Percentiles rank a stretch among this genome's conserved stretches.
Evolutionary conservation across 2,797 vertebrate species (phyloP).

Genomic region (Helicolenus hilgendorfi): DNA sequence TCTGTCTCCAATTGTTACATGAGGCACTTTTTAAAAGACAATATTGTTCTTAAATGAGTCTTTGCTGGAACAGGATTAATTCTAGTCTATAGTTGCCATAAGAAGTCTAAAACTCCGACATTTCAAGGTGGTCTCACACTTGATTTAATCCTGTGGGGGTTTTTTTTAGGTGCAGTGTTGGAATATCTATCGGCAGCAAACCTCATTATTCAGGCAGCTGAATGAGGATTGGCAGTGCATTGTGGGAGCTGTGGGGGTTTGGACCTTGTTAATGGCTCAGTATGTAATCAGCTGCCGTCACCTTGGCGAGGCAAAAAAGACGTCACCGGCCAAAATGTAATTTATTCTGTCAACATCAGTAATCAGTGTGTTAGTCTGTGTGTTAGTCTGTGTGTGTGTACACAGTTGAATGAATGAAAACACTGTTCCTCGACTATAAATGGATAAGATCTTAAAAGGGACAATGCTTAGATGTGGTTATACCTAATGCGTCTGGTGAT

Average conservation of each 20-base stretch:
- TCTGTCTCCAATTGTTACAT: not conserved
- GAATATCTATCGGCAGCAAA: not conserved
- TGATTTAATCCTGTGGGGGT: not conserved
- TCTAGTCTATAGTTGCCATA: not conserved
- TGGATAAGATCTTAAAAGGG: not conserved
- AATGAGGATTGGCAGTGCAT: constrained; percentile 4
- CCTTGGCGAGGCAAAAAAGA: constrained; percentile 22
- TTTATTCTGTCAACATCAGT: constrained; percentile 35
- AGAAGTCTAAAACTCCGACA: not conserved
- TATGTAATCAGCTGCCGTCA: constrained; percentile 35
- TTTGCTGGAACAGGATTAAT: not conserved
- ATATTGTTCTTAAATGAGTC: not conserved
- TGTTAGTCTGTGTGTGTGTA: not conserved
- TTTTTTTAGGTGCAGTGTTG: not conserved
- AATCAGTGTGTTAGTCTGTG: not conserved
- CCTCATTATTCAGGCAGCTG: not conserved
- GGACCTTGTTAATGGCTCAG: constrained; percentile 22
- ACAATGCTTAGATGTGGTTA: not conserved
- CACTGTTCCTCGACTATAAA: constrained; percentile 1
- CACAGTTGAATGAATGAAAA: not conserved
- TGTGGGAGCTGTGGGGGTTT: not conserved
- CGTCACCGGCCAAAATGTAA: constrained; percentile 12
- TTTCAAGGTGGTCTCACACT: not conserved
- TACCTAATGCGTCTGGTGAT: not conserved
- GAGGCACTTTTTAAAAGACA: not conserved